A percentile compares a stretch with the other conserved stretches of the same genome.
phyloP scores from a whole-genome alignment of 2,888 invertebrate species.

The Morpho helenor region DNA sequence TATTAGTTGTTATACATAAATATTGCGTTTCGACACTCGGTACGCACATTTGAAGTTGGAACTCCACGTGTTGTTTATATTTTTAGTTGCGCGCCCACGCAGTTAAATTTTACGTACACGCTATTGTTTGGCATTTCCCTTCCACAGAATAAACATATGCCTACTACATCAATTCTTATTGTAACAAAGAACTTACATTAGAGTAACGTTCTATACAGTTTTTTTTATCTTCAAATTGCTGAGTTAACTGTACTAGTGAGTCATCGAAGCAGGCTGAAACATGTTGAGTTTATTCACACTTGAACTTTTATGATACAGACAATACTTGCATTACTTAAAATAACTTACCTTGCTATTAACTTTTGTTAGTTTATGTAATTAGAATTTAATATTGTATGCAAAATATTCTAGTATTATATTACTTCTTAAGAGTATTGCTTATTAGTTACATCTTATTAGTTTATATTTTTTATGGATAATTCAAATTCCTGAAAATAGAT shows the following conservation, averaged over 20 bases:
- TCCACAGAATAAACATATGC: slow-evolving; percentile 3
- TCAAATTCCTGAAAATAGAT: too few relatives aligned
- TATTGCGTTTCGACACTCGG: slow-evolving; percentile 31
- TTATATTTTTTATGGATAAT: too few relatives aligned
- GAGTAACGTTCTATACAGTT: background rate
- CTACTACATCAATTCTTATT: background rate
- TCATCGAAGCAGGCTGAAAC: slow-evolving; percentile 11
- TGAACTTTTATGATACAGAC: slow-evolving; percentile 4
- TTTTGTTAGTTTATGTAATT: background rate
- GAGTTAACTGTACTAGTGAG: slow-evolving; percentile 11
- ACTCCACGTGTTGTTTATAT: slow-evolving; percentile 76
- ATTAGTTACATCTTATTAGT: too few relatives aligned
- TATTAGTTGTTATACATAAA: slow-evolving; percentile 1
- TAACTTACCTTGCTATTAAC: background rate
- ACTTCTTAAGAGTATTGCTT: too few relatives aligned
- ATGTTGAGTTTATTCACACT: slow-evolving; percentile 11
- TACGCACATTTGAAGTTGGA: slow-evolving; percentile 22
- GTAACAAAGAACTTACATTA: slow-evolving; percentile 4
- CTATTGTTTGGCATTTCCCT: slow-evolving; percentile 40
- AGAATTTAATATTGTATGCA: too few relatives aligned
- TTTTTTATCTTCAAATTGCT: background rate
- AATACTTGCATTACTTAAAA: background rate
- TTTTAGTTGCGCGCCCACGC: slow-evolving; percentile 68
- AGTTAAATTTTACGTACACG: slow-evolving; percentile 42
- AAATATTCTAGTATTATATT: background rate